A percentile compares a stretch with the other conserved stretches of the same genome.
Conservation (phyloP, 2,888 invertebrate genomes). For the Hyppa rectilinea region DNA sequence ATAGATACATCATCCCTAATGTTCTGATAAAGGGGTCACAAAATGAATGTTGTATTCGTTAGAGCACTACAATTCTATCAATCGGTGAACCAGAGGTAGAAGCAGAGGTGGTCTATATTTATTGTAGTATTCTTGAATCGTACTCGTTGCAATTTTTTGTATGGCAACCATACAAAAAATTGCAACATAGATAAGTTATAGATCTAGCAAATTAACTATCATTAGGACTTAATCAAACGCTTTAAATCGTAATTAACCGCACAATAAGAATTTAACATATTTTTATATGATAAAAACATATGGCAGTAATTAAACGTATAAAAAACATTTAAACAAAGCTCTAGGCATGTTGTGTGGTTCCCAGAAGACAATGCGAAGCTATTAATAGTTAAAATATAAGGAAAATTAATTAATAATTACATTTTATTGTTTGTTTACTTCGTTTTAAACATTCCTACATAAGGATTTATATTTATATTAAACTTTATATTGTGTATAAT, state of each 20-base stretch:
- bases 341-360: slow-evolving; percentile 2
- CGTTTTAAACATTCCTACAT: background rate
- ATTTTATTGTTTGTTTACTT: slow-evolving; percentile 30
- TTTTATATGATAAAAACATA: background rate
- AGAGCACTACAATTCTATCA: background rate
- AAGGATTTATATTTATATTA: background rate
- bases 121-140: background rate
- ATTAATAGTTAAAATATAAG: slow-evolving; percentile 41
- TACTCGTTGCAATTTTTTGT: background rate
- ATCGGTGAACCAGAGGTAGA: background rate
- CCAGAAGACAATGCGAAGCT: slow-evolving; percentile 31
- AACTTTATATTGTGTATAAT: background rate
- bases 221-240: background rate
- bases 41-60: background rate
- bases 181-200: background rate
- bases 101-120: background rate
- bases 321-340: background rate
- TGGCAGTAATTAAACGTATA: background rate
- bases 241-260: background rate
- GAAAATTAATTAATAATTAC: slow-evolving; percentile 46
- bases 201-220: background rate
- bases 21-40: background rate
- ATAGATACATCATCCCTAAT: background rate
- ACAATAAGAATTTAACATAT: slow-evolving; percentile 3
- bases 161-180: too few relatives aligned